Evolutionary conservation across 2,888 invertebrate genomes (phyloP).

Genomic region (Lycocerus yunnanus): DNA sequence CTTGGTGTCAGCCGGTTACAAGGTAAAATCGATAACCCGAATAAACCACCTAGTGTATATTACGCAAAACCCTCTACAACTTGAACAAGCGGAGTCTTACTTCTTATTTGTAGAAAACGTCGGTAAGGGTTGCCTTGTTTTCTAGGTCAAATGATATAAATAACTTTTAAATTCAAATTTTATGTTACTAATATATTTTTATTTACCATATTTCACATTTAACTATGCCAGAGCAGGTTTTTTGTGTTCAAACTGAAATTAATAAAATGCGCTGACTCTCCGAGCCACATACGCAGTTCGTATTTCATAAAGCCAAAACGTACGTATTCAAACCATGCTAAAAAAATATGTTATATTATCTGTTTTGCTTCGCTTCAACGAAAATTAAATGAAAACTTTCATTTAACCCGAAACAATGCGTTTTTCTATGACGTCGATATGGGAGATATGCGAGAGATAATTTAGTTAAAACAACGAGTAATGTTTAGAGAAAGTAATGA

Average conservation of each 20-base stretch:
- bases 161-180: not conserved
- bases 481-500: not conserved
- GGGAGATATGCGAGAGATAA: too few species aligned
- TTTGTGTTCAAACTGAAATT: not conserved
- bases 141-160: not conserved
- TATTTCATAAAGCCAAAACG: too few species aligned
- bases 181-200: not conserved
- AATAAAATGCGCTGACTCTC: not conserved
- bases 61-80: not conserved
- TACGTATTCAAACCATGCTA: not conserved
- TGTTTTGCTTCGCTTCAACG: not conserved
- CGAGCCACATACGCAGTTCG: too few species aligned
- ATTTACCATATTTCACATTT: not conserved
- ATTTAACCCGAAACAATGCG: not conserved
- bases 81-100: not conserved
- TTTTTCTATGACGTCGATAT: too few species aligned
- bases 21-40: constrained; percentile 44
- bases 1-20: constrained; percentile 45
- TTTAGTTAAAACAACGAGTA: too few species aligned
- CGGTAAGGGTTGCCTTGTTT: not conserved
- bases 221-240: not conserved
- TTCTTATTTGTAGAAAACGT: not conserved
- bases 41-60: constrained; percentile 17
- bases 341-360: not conserved
- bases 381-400: not conserved